Conservation (phyloP, 2,797 vertebrate species). For the Falco concolor region DNA sequence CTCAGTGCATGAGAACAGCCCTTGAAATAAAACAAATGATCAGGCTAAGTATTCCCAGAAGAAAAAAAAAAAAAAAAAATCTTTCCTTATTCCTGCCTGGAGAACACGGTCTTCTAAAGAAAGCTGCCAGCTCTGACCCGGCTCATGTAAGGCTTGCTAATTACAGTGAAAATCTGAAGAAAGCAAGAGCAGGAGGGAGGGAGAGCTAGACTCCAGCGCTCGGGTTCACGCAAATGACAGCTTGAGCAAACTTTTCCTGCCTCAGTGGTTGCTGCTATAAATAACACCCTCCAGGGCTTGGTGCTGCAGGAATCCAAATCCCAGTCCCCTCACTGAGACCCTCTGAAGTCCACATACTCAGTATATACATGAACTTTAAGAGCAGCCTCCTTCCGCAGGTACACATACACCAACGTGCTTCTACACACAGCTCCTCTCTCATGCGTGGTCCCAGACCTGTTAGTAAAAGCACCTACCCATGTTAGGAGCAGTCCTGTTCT, state of each 20-base stretch:
- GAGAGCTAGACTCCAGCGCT: neutral
- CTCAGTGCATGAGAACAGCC: neutral
- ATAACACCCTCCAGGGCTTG: conserved; percentile 35
- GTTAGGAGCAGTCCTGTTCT: neutral
- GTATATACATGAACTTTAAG: fast-evolving
- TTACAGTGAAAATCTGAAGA: conserved; percentile 24
- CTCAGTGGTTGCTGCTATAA: conserved; percentile 52
- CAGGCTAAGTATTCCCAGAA: neutral
- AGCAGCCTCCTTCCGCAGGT: neutral
- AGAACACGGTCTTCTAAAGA: neutral
- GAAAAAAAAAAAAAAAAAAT: neutral
- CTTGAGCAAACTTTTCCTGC: conserved; percentile 46
- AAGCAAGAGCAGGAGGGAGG: neutral
- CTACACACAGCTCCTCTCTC: neutral
- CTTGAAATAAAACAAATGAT: neutral
- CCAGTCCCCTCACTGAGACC: neutral
- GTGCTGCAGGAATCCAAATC: conserved; percentile 15
- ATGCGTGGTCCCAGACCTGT: fast-evolving
- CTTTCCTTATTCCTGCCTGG: neutral
- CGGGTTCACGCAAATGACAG: neutral
- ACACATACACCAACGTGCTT: fast-evolving
- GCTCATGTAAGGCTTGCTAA: neutral
- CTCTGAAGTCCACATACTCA: neutral
- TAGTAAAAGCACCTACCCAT: neutral
- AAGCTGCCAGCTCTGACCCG: neutral